Evolutionary conservation across 2,797 vertebrate genomes (phyloP).

Genomic region (Chelidonichthys spinosus): DNA sequence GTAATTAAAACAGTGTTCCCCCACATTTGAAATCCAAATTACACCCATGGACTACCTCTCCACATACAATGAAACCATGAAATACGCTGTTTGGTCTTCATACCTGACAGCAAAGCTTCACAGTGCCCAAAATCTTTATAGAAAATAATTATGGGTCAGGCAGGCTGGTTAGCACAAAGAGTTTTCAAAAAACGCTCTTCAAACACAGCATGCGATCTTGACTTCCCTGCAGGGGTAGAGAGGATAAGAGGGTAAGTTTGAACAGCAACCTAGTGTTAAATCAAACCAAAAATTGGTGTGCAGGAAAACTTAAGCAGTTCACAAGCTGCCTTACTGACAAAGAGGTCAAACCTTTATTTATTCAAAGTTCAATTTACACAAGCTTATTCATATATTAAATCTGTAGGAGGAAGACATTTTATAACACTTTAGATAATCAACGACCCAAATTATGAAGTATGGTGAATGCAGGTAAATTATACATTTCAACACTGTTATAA

Average conservation of each 20-base stretch:
- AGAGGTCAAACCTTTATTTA: slow-evolving; percentile 40
- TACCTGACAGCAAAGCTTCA: not conserved
- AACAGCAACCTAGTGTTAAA: slow-evolving; percentile 4
- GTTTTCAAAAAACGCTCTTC: slow-evolving; percentile 5
- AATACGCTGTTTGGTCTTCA: not conserved
- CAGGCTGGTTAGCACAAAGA: not conserved
- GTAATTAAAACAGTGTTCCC: too few species aligned
- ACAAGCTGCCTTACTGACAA: slow-evolving; percentile 11
- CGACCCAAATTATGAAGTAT: not conserved
- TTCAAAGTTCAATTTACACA: slow-evolving; percentile 26
- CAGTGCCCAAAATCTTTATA: not conserved
- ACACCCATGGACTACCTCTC: not conserved
- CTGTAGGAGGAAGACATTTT: not conserved
- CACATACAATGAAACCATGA: not conserved
- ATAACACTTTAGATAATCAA: slow-evolving; percentile 11
- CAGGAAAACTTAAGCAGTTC: slow-evolving; percentile 36
- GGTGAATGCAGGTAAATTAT: not conserved
- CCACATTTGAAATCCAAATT: not conserved
- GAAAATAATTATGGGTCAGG: not conserved
- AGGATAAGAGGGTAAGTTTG: slow-evolving; percentile 14
- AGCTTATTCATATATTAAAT: not conserved
- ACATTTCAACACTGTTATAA: slow-evolving; percentile 6
- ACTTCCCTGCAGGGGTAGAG: slow-evolving; percentile 18
- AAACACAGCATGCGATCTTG: slow-evolving; percentile 16
- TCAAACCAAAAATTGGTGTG: slow-evolving; percentile 15